These are phyloP conservation scores for Lasiurus borealis DNA, from an alignment of 2,113 vertebrate species.

Conservation along the genomic window DNA sequence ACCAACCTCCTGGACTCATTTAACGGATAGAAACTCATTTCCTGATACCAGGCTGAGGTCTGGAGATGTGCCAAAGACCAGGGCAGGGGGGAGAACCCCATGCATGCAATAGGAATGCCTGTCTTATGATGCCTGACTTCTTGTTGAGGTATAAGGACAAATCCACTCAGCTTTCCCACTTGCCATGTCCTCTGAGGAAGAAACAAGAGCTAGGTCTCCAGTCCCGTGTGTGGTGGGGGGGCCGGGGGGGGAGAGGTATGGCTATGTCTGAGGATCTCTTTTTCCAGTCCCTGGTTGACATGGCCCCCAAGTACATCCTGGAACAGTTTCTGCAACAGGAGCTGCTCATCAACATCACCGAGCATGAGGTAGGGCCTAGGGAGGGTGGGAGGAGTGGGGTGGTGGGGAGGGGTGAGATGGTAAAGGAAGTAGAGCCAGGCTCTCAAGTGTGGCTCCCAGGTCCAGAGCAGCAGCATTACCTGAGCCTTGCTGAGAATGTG, in stretches of 20 bases:
- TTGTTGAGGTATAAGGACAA: accelerated
- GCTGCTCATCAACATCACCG: slow-evolving; percentile 98
- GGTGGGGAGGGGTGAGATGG: not conserved
- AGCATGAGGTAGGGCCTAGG: slow-evolving; percentile 92
- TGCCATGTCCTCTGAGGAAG: not conserved
- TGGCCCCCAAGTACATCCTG: slow-evolving; percentile 98
- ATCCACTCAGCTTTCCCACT: not conserved
- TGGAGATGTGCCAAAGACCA: too few relatives aligned
- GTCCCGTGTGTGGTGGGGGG: not conserved
- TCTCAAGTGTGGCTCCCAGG: not conserved
- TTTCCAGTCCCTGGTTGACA: slow-evolving; percentile 95
- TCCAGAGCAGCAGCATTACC: not conserved
- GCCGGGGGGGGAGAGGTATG: too few relatives aligned
- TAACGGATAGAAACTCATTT: too few relatives aligned
- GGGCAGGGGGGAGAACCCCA: not conserved
- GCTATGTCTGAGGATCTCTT: not conserved
- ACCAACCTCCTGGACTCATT: not conserved
- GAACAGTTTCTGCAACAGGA: slow-evolving; percentile 99
- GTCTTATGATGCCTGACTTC: accelerated
- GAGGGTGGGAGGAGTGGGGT: not conserved
- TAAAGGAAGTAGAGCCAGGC: not conserved
- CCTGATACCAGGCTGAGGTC: not conserved
- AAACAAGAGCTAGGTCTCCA: not conserved
- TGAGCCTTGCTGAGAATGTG: not conserved
- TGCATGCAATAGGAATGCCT: not conserved